A percentile compares a stretch with the other conserved stretches of the same genome.
Conservation (phyloP, 2,113 vertebrate species). For the Bubo bubo region DNA sequence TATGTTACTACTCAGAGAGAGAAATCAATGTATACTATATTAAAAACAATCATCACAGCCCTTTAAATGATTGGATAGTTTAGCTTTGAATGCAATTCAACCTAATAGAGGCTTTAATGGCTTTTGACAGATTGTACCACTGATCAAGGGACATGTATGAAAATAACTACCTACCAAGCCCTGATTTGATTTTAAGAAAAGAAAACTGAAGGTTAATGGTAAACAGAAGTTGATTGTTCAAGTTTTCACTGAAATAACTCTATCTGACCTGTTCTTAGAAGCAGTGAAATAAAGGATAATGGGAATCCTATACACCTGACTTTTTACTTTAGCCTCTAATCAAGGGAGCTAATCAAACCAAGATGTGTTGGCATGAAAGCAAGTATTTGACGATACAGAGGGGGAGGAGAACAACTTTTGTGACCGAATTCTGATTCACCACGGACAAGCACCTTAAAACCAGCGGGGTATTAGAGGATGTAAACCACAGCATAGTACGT, state of each 20-base stretch:
- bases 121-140: constrained; percentile 76
- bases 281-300: constrained; percentile 59
- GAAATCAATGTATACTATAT: constrained; percentile 76
- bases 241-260: constrained; percentile 58
- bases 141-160: constrained; percentile 77
- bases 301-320: constrained; percentile 74
- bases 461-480: background rate
- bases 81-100: constrained; percentile 73
- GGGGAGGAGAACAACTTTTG: constrained; percentile 11
- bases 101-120: constrained; percentile 73
- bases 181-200: constrained; percentile 78
- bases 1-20: constrained; percentile 57
- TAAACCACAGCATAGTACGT: background rate
- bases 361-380: constrained; percentile 53
- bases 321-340: constrained; percentile 65
- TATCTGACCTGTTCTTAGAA: constrained; percentile 65
- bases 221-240: constrained; percentile 81
- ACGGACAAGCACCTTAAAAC: background rate
- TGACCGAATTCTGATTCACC: constrained; percentile 12
- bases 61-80: constrained; percentile 66
- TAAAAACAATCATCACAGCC: constrained; percentile 73
- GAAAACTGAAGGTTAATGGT: constrained; percentile 74
- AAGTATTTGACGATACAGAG: background rate
- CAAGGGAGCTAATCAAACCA: constrained; percentile 75
- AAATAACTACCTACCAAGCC: constrained; percentile 70